Percentiles rank a stretch among this genome's conserved stretches.
These are phyloP conservation scores for Scomber scombrus DNA, from an alignment of 2,113 vertebrate genomes.

Conservation along the genomic window DNA sequence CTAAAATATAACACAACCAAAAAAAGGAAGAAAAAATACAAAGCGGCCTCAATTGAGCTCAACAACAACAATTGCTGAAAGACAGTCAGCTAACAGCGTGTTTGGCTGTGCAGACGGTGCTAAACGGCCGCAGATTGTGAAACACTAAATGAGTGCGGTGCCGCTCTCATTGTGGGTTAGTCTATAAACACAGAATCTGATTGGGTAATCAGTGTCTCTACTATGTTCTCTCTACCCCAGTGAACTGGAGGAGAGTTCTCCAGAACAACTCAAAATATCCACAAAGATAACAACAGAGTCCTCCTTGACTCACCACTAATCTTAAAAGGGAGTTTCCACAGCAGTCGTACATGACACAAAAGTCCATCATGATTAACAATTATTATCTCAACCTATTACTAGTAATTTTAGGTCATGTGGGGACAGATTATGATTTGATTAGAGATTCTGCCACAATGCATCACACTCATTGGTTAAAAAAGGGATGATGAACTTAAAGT, in stretches of 20 bases:
- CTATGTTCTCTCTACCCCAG: conserved; percentile 30
- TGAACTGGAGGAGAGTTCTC: conserved; percentile 45
- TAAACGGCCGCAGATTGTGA: conserved; percentile 55
- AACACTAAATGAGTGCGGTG: conserved; percentile 43
- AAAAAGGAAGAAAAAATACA: not conserved
- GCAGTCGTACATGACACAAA: not conserved
- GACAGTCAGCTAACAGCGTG: not conserved
- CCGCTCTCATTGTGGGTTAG: conserved; percentile 61
- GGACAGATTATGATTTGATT: not conserved
- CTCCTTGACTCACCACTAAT: conserved; percentile 38
- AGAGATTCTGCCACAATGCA: conserved; percentile 1
- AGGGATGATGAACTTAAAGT: conserved; percentile 17
- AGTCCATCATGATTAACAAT: conserved; percentile 11
- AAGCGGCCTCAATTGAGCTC: conserved; percentile 4
- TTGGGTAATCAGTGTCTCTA: conserved; percentile 67
- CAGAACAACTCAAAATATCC: conserved; percentile 51
- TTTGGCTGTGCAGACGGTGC: conserved; percentile 14
- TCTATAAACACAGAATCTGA: conserved; percentile 66
- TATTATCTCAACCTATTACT: not conserved
- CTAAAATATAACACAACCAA: not conserved
- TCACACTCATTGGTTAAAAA: conserved; percentile 14
- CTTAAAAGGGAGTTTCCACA: conserved; percentile 57
- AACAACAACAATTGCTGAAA: not conserved
- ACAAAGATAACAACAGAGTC: conserved; percentile 53
- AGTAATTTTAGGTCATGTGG: not conserved